Conservation (phyloP, 2,797 vertebrate species). For the Gallinago stenura region DNA sequence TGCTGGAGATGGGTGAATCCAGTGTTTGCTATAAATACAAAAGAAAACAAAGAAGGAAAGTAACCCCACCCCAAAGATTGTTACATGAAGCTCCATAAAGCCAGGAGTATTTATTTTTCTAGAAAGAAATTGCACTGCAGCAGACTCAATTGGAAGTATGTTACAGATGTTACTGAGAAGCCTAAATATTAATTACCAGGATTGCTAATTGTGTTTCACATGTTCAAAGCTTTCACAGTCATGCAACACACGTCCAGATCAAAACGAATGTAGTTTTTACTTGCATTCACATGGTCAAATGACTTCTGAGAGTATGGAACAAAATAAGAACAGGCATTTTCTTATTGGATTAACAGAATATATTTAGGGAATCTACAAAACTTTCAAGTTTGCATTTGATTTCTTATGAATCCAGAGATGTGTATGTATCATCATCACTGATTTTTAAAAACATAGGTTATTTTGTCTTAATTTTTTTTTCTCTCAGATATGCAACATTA, state of each 20-base stretch:
- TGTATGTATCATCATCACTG: neutral
- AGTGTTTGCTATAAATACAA: neutral
- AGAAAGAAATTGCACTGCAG: neutral
- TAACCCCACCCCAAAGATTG: rapidly evolving
- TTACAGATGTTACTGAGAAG: neutral
- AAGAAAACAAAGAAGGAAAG: neutral
- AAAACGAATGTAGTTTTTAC: neutral
- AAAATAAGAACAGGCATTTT: neutral
- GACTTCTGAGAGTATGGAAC: neutral
- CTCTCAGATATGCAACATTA: neutral
- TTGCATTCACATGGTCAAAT: neutral
- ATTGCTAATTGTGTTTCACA: neutral
- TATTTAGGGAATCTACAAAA: neutral
- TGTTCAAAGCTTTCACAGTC: neutral
- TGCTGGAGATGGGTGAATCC: neutral
- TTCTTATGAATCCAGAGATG: neutral
- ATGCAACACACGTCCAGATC: rapidly evolving
- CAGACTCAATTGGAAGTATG: neutral
- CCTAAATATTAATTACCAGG: neutral
- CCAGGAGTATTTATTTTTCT: neutral
- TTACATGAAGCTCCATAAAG: neutral
- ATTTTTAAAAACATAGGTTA: neutral
- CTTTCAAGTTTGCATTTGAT: neutral
- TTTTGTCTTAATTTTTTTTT: neutral
- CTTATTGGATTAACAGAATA: neutral